Conservation (phyloP, 1,140 invertebrate genomes). For the Drosophila paulistorum region DNA sequence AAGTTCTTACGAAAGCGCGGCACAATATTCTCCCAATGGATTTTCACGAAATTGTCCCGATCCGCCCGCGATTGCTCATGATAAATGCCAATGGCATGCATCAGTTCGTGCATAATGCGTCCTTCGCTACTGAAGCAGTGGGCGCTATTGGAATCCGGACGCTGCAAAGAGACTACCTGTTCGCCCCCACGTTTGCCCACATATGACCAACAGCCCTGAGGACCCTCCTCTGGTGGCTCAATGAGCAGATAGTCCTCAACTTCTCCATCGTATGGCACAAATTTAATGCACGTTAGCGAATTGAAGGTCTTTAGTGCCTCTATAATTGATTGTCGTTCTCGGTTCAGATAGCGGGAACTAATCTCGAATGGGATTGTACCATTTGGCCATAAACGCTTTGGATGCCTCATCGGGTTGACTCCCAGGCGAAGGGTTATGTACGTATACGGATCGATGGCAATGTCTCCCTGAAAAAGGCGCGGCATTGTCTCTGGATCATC, state of each 20-base stretch:
- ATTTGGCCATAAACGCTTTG: constrained; percentile 87
- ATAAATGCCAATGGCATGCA: constrained; percentile 93
- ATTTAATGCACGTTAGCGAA: constrained; percentile 88
- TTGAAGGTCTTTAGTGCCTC: constrained; percentile 88
- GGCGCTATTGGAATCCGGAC: constrained; percentile 85
- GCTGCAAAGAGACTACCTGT: constrained; percentile 80
- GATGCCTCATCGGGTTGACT: constrained; percentile 85
- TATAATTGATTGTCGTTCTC: constrained; percentile 84
- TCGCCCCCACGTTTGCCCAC: constrained; percentile 87
- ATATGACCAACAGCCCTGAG: constrained; percentile 92
- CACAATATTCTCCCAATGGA: constrained; percentile 90
- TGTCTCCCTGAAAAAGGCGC: constrained; percentile 88
- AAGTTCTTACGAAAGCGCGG: constrained; percentile 87
- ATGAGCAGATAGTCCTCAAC: constrained; percentile 89
- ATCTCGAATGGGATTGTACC: constrained; percentile 89
- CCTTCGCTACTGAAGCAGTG: constrained; percentile 88
- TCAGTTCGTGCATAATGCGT: constrained; percentile 92
- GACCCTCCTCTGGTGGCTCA: constrained; percentile 86
- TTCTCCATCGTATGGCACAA: constrained; percentile 86
- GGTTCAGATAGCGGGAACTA: constrained; percentile 85
- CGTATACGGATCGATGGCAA: constrained; percentile 85
- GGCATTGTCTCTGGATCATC: constrained; percentile 88
- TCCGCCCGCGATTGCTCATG: constrained; percentile 94
- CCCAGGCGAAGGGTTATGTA: constrained; percentile 86
- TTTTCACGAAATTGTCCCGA: constrained; percentile 89